Conservation (phyloP, 2,797 vertebrate genomes). For the Chiroxiphia lanceolata region DNA sequence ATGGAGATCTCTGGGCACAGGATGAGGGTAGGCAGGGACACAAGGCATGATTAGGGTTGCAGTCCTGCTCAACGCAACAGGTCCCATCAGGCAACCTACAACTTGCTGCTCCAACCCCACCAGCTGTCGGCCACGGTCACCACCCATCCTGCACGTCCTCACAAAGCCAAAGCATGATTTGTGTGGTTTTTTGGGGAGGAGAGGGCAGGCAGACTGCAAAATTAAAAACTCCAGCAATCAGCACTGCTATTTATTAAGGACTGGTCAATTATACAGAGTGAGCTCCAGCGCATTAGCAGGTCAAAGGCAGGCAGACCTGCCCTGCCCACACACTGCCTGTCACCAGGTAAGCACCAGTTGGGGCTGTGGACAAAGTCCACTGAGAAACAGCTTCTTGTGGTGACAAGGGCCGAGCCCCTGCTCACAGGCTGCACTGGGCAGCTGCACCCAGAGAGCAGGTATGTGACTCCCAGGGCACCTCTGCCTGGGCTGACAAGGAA, state of each 20-base stretch:
- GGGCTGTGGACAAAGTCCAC: background rate
- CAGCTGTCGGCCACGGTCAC: background rate
- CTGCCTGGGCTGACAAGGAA: background rate
- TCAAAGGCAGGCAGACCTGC: background rate
- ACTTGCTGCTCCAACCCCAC: background rate
- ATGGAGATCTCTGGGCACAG: background rate
- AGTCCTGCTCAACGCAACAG: background rate
- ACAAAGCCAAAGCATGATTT: rapidly evolving
- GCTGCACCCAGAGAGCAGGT: background rate
- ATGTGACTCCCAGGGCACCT: background rate
- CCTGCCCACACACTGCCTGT: background rate
- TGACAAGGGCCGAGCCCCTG: background rate
- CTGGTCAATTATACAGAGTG: rapidly evolving
- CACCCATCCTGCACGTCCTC: background rate
- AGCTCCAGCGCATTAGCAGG: background rate
- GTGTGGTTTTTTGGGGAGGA: background rate
- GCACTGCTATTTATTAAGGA: background rate
- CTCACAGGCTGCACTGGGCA: background rate
- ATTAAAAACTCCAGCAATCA: background rate
- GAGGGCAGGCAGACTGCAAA: background rate
- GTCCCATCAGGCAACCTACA: background rate
- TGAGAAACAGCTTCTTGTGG: background rate
- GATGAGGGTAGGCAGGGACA: background rate
- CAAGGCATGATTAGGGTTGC: rapidly evolving
- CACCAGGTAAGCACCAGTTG: background rate